Evolutionary conservation across 2,113 vertebrate genomes (phyloP), one percentile per base, ranked within the genome.

Genomic region (Sylvia atricapilla): DNA sequence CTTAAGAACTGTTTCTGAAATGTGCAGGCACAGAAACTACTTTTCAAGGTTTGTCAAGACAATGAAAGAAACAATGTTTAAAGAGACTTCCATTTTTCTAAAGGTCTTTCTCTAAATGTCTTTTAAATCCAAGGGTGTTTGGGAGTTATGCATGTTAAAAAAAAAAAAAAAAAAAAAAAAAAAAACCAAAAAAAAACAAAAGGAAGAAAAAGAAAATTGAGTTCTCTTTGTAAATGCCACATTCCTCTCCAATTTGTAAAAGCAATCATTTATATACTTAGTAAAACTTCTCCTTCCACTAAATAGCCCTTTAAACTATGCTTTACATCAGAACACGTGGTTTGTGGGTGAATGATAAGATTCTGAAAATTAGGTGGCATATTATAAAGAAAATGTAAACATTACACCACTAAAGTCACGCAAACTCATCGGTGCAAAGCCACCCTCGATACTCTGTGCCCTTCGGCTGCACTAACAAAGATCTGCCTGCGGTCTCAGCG

Each of bases 41-140:
- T 96, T 96, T 90, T 95, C 84, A 95, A 93, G 90, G 84, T 95
- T 96, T 92, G 92, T 97, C 83, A 95, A 77, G 96, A 94, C 90
- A 97, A 93, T 86, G 83, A 96, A 97, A 96, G 87, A 89, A 96
- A 90, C 21, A 63, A 92, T 93, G 80, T 92, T 96, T 77, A 90
- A 90, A 84, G 31, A 66, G 50, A 77, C 83, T 96, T 90, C 50
- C 25, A 67, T 73, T 94, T 95, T 96, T 68, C 68, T 70, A 80
- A 91, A 94, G 86, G 46, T 94, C 62, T 76, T 94, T 95, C 92
- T 53, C 75, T 62, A 87, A 87, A 94, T 60, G 50, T 80, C 74
- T 96, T 96, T 93, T 89, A 91, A 88, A 94, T 53, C 41, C 58
- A 96, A 92, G 39, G 46, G 41, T 78, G 74, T 68, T 39, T 47